A percentile compares a stretch with the other conserved stretches of the same genome.
Conservation (phyloP, 2,113 vertebrate species). For the Myiopsitta monachus region DNA sequence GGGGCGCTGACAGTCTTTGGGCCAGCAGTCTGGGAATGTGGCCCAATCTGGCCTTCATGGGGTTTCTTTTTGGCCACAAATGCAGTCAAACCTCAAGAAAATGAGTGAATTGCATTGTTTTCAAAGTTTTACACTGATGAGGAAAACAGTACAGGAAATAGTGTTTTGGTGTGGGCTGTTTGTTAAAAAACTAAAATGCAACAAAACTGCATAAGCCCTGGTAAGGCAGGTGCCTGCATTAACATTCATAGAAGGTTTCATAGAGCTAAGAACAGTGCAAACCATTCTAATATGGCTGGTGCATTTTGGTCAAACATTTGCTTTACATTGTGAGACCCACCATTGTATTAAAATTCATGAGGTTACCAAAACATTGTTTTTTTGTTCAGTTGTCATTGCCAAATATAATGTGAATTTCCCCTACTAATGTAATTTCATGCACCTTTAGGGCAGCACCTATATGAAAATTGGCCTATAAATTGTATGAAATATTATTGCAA, state of each 20-base stretch:
- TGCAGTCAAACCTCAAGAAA: not conserved
- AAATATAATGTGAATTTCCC: not conserved
- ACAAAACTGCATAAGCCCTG: not conserved
- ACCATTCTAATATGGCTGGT: not conserved
- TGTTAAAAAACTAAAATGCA: not conserved
- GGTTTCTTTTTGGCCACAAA: not conserved
- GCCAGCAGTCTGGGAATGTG: not conserved
- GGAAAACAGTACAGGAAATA: not conserved
- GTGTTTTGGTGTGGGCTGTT: not conserved
- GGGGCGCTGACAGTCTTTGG: rapidly evolving
- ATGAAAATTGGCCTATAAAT: conserved; percentile 41
- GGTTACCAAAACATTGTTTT: conserved; percentile 1
- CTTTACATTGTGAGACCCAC: not conserved
- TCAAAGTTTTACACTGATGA: not conserved
- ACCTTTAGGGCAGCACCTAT: conserved; percentile 44
- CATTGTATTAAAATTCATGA: not conserved
- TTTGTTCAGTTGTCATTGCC: not conserved
- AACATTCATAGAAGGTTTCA: not conserved
- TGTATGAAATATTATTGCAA: conserved; percentile 43
- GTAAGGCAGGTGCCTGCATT: not conserved
- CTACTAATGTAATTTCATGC: conserved; percentile 10
- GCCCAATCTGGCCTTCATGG: not conserved
- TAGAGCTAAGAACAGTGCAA: not conserved
- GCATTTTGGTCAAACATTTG: not conserved
- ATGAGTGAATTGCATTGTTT: not conserved